Evolutionary conservation across 2,888 invertebrate species (phyloP).

Genomic region (Nomada fucata): DNA sequence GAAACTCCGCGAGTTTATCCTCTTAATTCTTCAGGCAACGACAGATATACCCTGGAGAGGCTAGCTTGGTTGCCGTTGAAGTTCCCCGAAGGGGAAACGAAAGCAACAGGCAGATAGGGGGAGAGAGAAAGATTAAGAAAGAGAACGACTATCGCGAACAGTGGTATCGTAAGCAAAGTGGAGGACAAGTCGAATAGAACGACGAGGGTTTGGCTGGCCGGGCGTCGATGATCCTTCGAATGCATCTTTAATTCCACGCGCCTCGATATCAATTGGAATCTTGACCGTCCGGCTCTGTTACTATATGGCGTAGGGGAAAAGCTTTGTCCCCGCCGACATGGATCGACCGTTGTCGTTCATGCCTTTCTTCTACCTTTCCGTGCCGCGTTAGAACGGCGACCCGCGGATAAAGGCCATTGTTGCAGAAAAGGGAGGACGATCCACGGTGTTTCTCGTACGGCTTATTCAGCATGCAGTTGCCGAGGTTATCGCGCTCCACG

Average conservation of each 20-base stretch:
- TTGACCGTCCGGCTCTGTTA: conserved; percentile 31
- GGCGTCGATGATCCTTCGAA: conserved; percentile 47
- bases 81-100: neutral
- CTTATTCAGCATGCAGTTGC: conserved; percentile 69
- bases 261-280: conserved; percentile 62
- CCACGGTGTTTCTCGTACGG: conserved; percentile 39
- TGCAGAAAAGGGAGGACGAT: conserved; percentile 52
- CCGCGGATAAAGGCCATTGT: conserved; percentile 61
- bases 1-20: conserved; percentile 41
- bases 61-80: neutral
- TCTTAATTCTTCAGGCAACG: conserved; percentile 38
- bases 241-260: conserved; percentile 60
- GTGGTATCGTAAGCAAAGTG: neutral
- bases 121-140: neutral
- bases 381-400: conserved; percentile 40
- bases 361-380: conserved; percentile 18
- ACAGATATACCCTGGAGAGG: conserved; percentile 25
- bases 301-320: conserved; percentile 36
- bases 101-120: neutral
- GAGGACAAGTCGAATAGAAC: neutral
- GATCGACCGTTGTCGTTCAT: conserved; percentile 27
- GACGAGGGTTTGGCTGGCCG: neutral
- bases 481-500: conserved; percentile 63
- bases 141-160: neutral
- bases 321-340: conserved; percentile 63